Evolutionary conservation across 2,888 invertebrate species (phyloP).

Genomic region (Lycophotia porphyrea): DNA sequence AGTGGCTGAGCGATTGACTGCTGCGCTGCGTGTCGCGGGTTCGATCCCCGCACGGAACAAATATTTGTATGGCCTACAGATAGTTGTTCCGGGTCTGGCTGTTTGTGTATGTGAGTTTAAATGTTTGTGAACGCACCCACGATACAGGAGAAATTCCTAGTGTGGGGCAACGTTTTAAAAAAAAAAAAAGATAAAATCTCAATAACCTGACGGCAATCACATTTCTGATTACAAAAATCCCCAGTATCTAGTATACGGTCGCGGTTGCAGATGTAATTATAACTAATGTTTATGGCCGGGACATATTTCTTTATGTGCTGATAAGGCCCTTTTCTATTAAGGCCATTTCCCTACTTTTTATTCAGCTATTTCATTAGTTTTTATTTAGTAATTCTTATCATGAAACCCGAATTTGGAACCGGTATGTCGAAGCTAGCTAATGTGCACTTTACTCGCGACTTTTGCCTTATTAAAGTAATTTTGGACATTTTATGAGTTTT

Average conservation of each 20-base stretch:
- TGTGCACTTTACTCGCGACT: slow-evolving; percentile 45
- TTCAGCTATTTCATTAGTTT: slow-evolving; percentile 63
- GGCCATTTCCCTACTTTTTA: slow-evolving; percentile 63
- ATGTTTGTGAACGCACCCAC: too few species aligned
- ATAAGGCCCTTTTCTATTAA: slow-evolving; percentile 65
- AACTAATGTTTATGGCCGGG: slow-evolving; percentile 59
- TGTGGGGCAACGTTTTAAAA: too few species aligned
- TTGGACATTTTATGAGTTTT: slow-evolving; percentile 26
- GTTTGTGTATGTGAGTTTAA: too few species aligned
- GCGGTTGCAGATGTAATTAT: slow-evolving; percentile 67
- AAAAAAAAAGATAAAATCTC: too few species aligned
- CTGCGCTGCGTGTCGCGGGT: too few species aligned
- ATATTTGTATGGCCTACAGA: too few species aligned
- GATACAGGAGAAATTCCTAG: too few species aligned
- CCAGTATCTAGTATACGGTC: slow-evolving; percentile 56
- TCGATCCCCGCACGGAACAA: too few species aligned
- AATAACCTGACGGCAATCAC: not conserved
- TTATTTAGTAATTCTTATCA: slow-evolving; percentile 66
- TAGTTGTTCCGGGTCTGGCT: too few species aligned
- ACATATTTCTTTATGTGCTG: slow-evolving; percentile 67
- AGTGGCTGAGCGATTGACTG: too few species aligned
- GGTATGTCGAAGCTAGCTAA: slow-evolving; percentile 46
- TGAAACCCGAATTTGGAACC: slow-evolving; percentile 56
- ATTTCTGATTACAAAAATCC: slow-evolving; percentile 24
- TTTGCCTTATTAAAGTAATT: slow-evolving; percentile 23